These are phyloP conservation scores for Lamellibrachia luymesi DNA, from an alignment of 1,140 invertebrate genomes.

Conservation along the genomic window DNA sequence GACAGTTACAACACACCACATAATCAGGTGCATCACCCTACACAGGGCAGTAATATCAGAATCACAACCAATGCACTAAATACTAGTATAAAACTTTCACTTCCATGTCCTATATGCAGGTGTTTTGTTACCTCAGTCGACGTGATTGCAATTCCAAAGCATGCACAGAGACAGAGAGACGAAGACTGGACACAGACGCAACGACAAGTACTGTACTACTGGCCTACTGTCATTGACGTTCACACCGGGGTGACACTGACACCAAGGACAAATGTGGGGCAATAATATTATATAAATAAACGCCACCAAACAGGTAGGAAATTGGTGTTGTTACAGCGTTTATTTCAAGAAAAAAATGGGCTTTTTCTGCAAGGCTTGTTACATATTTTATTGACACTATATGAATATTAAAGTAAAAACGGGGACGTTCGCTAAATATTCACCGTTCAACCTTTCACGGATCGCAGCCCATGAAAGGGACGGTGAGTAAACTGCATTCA, in stretches of 20 bases:
- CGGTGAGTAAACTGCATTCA: neutral
- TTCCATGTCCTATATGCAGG: neutral
- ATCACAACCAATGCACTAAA: neutral
- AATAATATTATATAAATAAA: neutral
- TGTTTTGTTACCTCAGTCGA: neutral
- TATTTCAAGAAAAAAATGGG: neutral
- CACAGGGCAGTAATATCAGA: neutral
- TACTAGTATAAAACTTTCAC: neutral
- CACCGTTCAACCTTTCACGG: neutral
- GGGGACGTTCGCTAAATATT: neutral
- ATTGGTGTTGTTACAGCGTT: neutral
- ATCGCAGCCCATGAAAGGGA: neutral
- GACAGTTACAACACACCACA: slow-evolving; percentile 9
- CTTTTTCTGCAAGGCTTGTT: neutral
- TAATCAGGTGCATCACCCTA: no score
- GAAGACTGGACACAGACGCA: neutral
- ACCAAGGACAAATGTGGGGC: neutral
- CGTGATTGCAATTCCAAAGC: neutral
- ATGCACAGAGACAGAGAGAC: neutral
- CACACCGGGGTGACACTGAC: neutral
- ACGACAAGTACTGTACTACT: neutral
- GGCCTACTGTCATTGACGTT: neutral
- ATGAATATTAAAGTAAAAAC: neutral
- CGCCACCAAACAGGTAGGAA: neutral
- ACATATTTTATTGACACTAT: neutral